These are phyloP conservation scores for Nothoprocta pentlandii DNA, from an alignment of 2,113 vertebrate genomes.

Conservation along the genomic window DNA sequence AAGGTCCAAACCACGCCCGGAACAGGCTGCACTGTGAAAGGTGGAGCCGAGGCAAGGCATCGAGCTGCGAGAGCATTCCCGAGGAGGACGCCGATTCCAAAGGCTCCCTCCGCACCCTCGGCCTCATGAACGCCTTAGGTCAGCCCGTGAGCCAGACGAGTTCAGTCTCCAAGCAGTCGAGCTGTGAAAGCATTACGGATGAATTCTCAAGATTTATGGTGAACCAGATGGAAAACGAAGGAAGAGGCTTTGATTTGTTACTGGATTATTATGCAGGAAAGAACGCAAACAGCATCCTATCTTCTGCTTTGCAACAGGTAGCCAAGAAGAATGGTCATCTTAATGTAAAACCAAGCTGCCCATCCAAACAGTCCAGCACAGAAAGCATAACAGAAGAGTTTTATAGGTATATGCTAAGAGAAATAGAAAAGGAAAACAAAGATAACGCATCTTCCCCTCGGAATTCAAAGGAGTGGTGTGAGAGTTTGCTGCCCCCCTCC, in stretches of 20 bases:
- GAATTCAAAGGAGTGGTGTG: conserved; percentile 89
- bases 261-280: conserved; percentile 97
- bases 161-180: conserved; percentile 97
- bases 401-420: conserved; percentile 93
- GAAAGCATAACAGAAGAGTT: conserved; percentile 99
- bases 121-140: conserved; percentile 83
- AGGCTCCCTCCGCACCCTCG: conserved; percentile 79
- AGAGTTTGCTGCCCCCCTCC: conserved; percentile 85
- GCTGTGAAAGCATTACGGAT: conserved; percentile 97
- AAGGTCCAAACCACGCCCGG: conserved; percentile 83
- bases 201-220: conserved; percentile 99
- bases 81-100: conserved; percentile 87
- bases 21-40: conserved; percentile 90
- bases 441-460: conserved; percentile 75
- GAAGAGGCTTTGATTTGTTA: conserved; percentile 92
- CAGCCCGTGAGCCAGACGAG: conserved; percentile 91
- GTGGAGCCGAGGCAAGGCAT: conserved; percentile 89
- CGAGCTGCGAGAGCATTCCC: conserved; percentile 96
- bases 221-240: conserved; percentile 97
- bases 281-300: conserved; percentile 92
- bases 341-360: conserved; percentile 86
- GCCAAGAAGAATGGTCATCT: conserved; percentile 90
- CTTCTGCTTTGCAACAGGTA: conserved; percentile 90
- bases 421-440: conserved; percentile 90
- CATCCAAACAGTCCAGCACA: conserved; percentile 97